phyloP scores from a whole-genome alignment of 2,113 vertebrate genomes.

The Podilymbus podiceps region DNA sequence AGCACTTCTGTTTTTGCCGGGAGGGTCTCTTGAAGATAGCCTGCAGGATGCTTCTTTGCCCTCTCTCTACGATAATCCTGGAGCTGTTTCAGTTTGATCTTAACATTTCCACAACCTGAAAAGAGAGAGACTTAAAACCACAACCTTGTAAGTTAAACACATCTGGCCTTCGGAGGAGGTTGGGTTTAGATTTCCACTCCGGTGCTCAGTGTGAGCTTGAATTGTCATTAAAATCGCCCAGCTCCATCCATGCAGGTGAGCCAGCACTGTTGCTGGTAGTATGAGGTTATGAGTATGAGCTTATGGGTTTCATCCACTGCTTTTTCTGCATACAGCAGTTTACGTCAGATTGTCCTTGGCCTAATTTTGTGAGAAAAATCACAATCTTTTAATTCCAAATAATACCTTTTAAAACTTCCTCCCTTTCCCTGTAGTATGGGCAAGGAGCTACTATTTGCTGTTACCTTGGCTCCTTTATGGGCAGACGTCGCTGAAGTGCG shows the following conservation, averaged over 20 bases:
- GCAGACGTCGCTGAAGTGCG: fast-evolving
- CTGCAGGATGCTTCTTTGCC: neutral
- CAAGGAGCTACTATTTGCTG: neutral
- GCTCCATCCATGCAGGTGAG: neutral
- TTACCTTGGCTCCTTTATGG: neutral
- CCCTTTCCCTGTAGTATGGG: fast-evolving
- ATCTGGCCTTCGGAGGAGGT: neutral
- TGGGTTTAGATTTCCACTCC: neutral
- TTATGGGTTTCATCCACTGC: neutral
- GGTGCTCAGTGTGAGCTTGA: neutral
- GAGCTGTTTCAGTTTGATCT: neutral
- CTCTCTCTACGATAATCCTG: neutral
- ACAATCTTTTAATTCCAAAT: neutral
- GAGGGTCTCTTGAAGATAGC: neutral
- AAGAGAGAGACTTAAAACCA: neutral
- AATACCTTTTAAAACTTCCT: neutral
- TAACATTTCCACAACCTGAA: neutral
- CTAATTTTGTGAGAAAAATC: neutral
- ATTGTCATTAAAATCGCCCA: neutral
- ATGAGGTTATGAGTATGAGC: neutral
- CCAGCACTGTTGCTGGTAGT: neutral
- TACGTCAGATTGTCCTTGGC: neutral
- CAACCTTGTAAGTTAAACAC: neutral
- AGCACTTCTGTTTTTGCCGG: neutral
- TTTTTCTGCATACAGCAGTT: neutral